Evolutionary conservation across 2,888 invertebrate genomes (phyloP), one percentile per base, ranked within the genome.

Genomic region (Entomobrya proxima): DNA sequence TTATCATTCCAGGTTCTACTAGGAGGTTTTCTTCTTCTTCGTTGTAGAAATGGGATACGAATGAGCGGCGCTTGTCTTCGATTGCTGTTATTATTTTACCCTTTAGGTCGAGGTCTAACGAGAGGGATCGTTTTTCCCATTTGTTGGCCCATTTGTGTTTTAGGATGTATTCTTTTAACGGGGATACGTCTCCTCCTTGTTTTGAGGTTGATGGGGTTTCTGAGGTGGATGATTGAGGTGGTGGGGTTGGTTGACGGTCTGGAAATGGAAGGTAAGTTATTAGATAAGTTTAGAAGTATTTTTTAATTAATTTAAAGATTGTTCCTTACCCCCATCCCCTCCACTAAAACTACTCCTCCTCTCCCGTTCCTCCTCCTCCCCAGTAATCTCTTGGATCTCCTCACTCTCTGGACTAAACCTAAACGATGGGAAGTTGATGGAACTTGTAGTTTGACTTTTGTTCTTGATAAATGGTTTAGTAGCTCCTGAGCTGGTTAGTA

Each of bases 161-260:
- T 1, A 89, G 80, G 6, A 88, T 76, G 86, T 90, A 89, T 82
- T 91, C 90, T 85, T 91, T 90, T 86, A 91, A 86, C 21, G 91
- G 91, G 15, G 91, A 91, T 7, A 90, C 88, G 74, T 91, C 91
- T 35, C 89, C 86, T 40, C 35, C 55, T 37, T 77, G 72, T 44
- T 88, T 88, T 13, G 88, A 87, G 18, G 88, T 86, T 11, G 84
- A 86, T 47, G 13, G 47, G 7, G n/a, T n/a, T 7, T 40, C 44
- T 11, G 44, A 40, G 9, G 44, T 87, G 11, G 85, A 52, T 15
- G 86, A 61, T 40, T 55, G 55, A 5, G 81, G 50, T 64, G 89
- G 64, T 24, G 82, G 37, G 44, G 61, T 74, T 47, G 44, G 74
- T 5, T 7, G 47, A 47, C 52, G 35, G 1, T 44, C 44, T 72